phyloP scores from a whole-genome alignment of 2,888 invertebrate species.

The Polyploca ridens region DNA sequence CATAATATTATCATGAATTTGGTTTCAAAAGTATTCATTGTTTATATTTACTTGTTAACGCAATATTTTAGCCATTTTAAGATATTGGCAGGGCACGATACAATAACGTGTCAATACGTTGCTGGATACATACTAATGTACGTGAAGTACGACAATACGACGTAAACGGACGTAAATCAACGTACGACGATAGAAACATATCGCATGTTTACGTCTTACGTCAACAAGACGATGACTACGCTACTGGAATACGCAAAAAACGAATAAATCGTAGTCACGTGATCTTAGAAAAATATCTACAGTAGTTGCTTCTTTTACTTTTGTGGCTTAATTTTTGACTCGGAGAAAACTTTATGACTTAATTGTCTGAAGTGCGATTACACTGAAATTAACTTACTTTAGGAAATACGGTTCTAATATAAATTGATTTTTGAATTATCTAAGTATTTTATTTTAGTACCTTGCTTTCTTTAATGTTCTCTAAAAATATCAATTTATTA shows the following conservation, averaged over 20 bases:
- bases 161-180: constrained; percentile 66
- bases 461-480: no score
- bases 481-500: no score
- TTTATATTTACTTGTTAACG: not conserved
- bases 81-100: not conserved
- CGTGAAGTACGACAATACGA: constrained; percentile 24
- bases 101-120: constrained; percentile 33
- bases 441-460: no score
- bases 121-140: constrained; percentile 39
- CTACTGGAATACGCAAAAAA: constrained; percentile 7
- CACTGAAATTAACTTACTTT: no score
- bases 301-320: no score
- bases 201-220: constrained; percentile 42
- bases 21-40: no score
- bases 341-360: no score
- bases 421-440: no score
- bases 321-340: no score
- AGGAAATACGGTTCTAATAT: no score
- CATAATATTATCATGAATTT: no score
- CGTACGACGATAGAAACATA: constrained; percentile 48
- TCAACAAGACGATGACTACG: constrained; percentile 19
- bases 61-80: not conserved
- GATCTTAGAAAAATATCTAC: not conserved
- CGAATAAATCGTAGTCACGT: constrained; percentile 1
- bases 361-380: no score